Conservation (phyloP, 2,888 invertebrate genomes). For the Erynnis tages region DNA sequence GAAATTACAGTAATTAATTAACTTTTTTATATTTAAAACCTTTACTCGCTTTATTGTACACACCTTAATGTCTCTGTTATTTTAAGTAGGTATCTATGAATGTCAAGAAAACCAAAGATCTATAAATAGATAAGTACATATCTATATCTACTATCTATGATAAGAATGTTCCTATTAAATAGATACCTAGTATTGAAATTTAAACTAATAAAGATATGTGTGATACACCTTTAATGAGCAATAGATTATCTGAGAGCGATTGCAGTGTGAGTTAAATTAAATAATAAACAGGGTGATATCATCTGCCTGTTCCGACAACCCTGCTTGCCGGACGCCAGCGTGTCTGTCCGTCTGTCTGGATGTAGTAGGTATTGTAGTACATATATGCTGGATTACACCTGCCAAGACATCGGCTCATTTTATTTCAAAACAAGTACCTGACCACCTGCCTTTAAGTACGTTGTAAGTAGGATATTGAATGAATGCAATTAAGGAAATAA, state of each 20-base stretch:
- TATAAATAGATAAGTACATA: no score
- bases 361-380: background rate
- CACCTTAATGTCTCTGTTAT: no score
- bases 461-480: no score
- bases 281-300: slow-evolving; percentile 21
- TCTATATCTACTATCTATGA: no score
- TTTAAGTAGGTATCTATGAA: no score
- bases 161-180: no score
- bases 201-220: slow-evolving; percentile 14
- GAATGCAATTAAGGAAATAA: no score
- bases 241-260: slow-evolving; percentile 22
- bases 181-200: background rate
- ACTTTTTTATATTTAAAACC: no score
- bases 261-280: slow-evolving; percentile 17
- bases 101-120: no score
- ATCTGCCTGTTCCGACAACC: slow-evolving; percentile 15
- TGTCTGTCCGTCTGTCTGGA: slow-evolving; percentile 24
- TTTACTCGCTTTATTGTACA: no score
- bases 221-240: slow-evolving; percentile 14
- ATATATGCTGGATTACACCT: slow-evolving; percentile 11
- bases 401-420: background rate
- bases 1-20: no score
- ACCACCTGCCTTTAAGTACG: no score
- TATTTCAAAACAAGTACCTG: background rate
- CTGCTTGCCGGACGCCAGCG: slow-evolving; percentile 15